phyloP scores from a whole-genome alignment of 2,888 invertebrate genomes.

The Resseliella maxima region DNA sequence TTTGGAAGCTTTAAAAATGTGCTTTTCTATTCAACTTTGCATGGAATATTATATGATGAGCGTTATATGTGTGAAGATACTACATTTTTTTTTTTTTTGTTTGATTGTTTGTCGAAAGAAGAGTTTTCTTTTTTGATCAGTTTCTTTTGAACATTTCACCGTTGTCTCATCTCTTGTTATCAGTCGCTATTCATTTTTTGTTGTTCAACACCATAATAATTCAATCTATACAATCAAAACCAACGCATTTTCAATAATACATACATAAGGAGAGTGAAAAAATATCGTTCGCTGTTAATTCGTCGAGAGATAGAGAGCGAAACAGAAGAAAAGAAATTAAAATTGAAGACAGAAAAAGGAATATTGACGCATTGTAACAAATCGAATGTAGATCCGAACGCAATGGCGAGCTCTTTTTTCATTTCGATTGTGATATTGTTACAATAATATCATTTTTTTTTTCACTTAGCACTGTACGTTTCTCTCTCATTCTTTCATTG shows the following conservation, averaged over 20 bases:
- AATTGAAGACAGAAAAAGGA: background rate
- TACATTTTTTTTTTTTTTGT: background rate
- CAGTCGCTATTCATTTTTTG: too few species aligned
- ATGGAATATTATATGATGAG: background rate
- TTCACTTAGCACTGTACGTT: background rate
- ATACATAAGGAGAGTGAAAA: background rate
- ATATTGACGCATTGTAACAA: constrained; percentile 45
- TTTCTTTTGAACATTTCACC: too few species aligned
- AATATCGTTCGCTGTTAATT: background rate
- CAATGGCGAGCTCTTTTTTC: constrained; percentile 30
- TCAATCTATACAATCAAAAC: constrained; percentile 27
- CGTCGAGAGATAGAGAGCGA: background rate
- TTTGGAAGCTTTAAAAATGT: constrained; percentile 1
- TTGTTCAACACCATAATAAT: too few species aligned
- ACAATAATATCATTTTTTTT: constrained; percentile 19
- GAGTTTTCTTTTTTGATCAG: too few species aligned
- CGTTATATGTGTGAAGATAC: background rate
- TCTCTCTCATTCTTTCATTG: background rate
- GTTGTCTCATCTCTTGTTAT: too few species aligned
- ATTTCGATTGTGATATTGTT: constrained; percentile 22
- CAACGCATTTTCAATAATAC: constrained; percentile 26
- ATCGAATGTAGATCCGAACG: constrained; percentile 43
- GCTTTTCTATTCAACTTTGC: constrained; percentile 42
- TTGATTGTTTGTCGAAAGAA: background rate
- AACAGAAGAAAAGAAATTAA: background rate